These are phyloP conservation scores for Ifrita kowaldi DNA, from an alignment of 2,113 vertebrate genomes.

Conservation along the genomic window DNA sequence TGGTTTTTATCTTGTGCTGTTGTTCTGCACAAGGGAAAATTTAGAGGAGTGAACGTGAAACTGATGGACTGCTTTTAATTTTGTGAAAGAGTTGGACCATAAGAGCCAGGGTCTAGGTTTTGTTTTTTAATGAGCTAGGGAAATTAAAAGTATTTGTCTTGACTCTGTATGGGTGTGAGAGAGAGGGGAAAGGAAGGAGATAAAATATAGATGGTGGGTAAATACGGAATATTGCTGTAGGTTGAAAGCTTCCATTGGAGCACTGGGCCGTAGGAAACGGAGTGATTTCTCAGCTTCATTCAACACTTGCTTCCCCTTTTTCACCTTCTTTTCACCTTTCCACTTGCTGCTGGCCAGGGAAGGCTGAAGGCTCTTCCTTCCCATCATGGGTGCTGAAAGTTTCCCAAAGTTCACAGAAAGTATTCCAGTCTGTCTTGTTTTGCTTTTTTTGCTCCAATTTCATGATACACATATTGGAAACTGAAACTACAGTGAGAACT, in stretches of 20 bases:
- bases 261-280: neutral
- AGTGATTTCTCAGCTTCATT: neutral
- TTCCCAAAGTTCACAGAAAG: neutral
- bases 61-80: constrained; percentile 31
- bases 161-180: neutral
- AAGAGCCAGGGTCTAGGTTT: neutral
- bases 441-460: neutral
- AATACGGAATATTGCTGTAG: neutral
- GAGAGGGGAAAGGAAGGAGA: neutral
- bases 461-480: fast-evolving
- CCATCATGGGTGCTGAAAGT: neutral
- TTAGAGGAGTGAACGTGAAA: neutral
- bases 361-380: neutral
- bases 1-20: neutral
- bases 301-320: neutral
- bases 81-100: neutral
- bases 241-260: neutral
- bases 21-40: neutral
- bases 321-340: neutral
- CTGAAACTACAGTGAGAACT: neutral
- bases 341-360: neutral
- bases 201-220: neutral
- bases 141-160: constrained; percentile 45
- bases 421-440: neutral
- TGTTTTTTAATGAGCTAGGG: neutral